Conservation (phyloP, 2,113 vertebrate genomes). For the Rostratula benghalensis region DNA sequence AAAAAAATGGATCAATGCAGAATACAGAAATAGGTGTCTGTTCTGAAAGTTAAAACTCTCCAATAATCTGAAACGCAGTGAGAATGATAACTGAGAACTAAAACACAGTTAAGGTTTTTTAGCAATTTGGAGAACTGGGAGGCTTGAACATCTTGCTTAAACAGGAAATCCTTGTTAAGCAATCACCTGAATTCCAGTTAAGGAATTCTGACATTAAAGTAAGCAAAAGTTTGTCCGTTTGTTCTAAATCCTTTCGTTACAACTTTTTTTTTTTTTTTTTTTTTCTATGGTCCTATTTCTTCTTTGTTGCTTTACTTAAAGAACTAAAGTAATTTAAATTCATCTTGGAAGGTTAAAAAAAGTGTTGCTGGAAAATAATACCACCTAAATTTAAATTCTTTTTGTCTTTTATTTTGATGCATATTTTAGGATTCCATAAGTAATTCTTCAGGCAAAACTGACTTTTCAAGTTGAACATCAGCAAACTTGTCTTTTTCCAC, state of each 20-base stretch:
- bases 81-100: background rate
- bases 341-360: background rate
- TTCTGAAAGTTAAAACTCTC: background rate
- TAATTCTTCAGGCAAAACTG: background rate
- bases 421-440: background rate
- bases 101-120: background rate
- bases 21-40: background rate
- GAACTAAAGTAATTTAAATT: background rate
- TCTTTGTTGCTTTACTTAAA: background rate
- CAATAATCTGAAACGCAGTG: background rate
- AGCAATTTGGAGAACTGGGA: background rate
- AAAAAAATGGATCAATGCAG: background rate
- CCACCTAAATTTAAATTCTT: background rate
- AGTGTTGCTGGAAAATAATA: background rate
- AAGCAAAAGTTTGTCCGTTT: background rate
- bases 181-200: background rate
- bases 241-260: background rate
- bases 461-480: background rate
- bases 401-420: background rate
- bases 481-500: background rate
- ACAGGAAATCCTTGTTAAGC: background rate
- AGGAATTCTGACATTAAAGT: background rate
- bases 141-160: background rate
- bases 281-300: background rate
- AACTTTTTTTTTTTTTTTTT: background rate